These are phyloP conservation scores for Gymnocypris eckloni DNA, from an alignment of 2,797 vertebrate species.

Conservation along the genomic window DNA sequence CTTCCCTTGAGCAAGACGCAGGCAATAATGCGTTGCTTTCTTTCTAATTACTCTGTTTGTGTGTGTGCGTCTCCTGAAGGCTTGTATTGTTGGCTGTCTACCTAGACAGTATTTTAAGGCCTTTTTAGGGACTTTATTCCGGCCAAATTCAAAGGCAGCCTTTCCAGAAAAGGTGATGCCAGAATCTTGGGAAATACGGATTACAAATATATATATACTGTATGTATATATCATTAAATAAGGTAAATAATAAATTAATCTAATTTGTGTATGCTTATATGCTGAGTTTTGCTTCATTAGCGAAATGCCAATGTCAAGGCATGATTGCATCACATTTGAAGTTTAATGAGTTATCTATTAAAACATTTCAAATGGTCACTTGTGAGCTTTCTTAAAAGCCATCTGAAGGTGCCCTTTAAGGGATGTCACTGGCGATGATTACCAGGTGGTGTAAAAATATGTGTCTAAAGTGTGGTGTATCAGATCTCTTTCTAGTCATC, in stretches of 20 bases:
- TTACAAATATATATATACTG: background rate
- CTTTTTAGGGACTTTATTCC: background rate
- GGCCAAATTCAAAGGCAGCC: background rate
- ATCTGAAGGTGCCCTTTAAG: background rate
- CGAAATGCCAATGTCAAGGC: background rate
- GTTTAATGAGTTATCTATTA: background rate
- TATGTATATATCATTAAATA: background rate
- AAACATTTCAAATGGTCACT: background rate
- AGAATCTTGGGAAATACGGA: background rate
- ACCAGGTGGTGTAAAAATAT: background rate
- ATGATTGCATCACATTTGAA: background rate
- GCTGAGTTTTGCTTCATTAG: background rate
- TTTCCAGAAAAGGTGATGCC: background rate
- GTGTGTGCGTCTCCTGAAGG: background rate
- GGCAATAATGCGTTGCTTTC: conserved; percentile 32
- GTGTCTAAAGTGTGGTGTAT: background rate
- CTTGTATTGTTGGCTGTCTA: background rate
- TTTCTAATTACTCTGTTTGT: conserved; percentile 33
- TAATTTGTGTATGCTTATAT: background rate
- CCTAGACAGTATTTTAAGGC: background rate
- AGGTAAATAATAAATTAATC: no score
- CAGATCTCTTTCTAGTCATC: background rate
- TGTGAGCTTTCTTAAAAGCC: background rate
- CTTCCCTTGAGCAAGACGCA: conserved; percentile 30
- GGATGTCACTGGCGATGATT: background rate